A percentile compares a stretch with the other conserved stretches of the same genome.
These are phyloP conservation scores for Gopherus flavomarginatus DNA, from an alignment of 2,113 vertebrate genomes.

Conservation along the genomic window DNA sequence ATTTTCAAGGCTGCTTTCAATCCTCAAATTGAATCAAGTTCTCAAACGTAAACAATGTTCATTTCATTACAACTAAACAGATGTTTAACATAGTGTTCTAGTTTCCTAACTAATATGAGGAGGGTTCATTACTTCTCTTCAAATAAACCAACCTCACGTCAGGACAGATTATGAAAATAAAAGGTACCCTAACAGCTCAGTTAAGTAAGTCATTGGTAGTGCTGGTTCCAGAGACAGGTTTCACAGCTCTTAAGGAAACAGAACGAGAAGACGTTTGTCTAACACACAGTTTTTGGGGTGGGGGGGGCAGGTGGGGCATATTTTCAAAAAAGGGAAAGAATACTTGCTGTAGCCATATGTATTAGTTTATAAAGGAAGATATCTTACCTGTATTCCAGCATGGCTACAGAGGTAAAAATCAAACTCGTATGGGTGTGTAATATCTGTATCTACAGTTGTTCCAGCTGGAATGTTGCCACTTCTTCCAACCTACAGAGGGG, in stretches of 20 bases:
- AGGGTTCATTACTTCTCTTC: neutral
- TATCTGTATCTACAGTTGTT: conserved; percentile 97
- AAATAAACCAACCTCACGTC: neutral
- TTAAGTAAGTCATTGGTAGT: neutral
- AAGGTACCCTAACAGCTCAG: neutral
- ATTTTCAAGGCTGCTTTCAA: neutral
- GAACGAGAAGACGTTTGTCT: neutral
- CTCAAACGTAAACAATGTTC: neutral
- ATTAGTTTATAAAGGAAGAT: neutral
- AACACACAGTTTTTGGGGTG: neutral
- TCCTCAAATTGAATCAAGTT: neutral
- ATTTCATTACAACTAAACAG: neutral
- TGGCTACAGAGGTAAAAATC: conserved; percentile 99
- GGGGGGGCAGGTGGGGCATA: neutral
- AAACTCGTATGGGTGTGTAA: conserved; percentile 98
- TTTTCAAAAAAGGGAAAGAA: neutral
- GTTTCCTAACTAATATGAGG: neutral
- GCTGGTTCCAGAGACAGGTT: neutral
- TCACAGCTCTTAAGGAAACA: neutral
- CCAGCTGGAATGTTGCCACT: conserved; percentile 99
- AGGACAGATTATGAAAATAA: neutral
- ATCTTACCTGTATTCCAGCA: conserved; percentile 96
- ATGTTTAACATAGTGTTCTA: neutral
- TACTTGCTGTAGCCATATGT: neutral
- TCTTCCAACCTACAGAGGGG: conserved; percentile 88